Conservation (phyloP, 1,140 invertebrate genomes). For the Cheumatopsyche charites region DNA sequence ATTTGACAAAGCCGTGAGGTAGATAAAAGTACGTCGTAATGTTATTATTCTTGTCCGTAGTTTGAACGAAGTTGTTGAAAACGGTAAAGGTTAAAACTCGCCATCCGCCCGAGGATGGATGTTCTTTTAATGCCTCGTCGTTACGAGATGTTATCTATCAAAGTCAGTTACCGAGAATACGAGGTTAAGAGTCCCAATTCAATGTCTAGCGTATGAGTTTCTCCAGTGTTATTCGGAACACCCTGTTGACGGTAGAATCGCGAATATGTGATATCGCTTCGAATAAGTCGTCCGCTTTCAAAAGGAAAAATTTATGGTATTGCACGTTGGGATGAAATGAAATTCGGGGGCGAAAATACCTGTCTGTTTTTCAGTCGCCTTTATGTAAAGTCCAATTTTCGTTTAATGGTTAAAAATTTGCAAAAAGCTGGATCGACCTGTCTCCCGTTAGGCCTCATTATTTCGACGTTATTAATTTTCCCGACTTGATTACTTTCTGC, state of each 20-base stretch:
- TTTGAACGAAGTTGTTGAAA: slow-evolving; percentile 1
- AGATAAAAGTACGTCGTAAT: slow-evolving; percentile 5
- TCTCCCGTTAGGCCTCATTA: neutral
- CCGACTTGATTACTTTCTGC: slow-evolving; percentile 22
- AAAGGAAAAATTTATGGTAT: slow-evolving; percentile 1
- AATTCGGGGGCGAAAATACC: too few relatives aligned
- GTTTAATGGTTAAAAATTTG: slow-evolving; percentile 10
- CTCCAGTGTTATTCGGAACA: neutral
- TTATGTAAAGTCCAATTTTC: neutral
- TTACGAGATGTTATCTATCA: slow-evolving; percentile 34
- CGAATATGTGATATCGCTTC: neutral
- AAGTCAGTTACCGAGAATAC: slow-evolving; percentile 12
- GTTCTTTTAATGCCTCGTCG: slow-evolving; percentile 38
- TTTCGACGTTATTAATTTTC: slow-evolving; percentile 18
- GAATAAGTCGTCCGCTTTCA: neutral
- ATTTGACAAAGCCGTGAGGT: neutral
- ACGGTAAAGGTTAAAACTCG: neutral
- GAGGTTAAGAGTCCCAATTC: too few relatives aligned
- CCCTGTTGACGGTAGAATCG: neutral
- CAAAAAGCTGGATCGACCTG: neutral
- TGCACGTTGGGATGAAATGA: neutral
- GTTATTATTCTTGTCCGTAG: neutral
- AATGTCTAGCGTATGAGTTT: neutral
- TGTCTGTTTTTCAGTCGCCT: too few relatives aligned
- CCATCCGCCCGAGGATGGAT: slow-evolving; percentile 20